Percentiles rank a stretch among this genome's conserved stretches.
phyloP scores from a whole-genome alignment of 2,888 invertebrate species.

The Margaritifera margaritifera region DNA sequence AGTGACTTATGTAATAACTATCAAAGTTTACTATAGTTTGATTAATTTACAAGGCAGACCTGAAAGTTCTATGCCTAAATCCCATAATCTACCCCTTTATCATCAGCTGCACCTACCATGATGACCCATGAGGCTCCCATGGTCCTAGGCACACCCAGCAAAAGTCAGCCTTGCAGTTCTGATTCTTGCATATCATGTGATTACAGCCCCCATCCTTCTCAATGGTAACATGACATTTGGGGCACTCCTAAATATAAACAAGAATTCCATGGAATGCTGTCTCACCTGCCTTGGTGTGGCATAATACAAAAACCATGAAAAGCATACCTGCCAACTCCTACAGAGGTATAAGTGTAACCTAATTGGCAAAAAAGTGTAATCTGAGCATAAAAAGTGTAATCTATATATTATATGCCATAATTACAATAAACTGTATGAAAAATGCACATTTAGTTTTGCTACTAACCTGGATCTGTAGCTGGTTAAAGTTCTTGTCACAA shows the following conservation, averaged over 20 bases:
- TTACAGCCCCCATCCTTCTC: constrained; percentile 95
- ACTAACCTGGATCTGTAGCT: too few relatives aligned
- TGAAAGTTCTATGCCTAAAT: neutral
- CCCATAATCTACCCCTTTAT: neutral
- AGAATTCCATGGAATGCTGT: neutral
- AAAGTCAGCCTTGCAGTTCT: constrained; percentile 97
- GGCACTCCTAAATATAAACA: constrained; percentile 82
- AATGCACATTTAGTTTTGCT: too few relatives aligned
- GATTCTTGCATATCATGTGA: constrained; percentile 99
- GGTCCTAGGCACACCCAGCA: constrained; percentile 99
- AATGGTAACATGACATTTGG: constrained; percentile 90
- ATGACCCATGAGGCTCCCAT: constrained; percentile 98
- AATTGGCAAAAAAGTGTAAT: too few relatives aligned
- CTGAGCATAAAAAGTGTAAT: too few relatives aligned
- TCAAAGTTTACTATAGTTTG: neutral
- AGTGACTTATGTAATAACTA: too few relatives aligned
- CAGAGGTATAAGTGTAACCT: too few relatives aligned
- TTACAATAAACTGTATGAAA: too few relatives aligned
- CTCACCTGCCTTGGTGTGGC: too few relatives aligned
- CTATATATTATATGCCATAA: too few relatives aligned
- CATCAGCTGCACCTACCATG: constrained; percentile 79
- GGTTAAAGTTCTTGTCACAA: too few relatives aligned
- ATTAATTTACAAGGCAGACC: neutral
- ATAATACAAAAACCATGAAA: too few relatives aligned
- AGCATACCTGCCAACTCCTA: too few relatives aligned